These are phyloP conservation scores for Ammospiza caudacuta DNA, from an alignment of 2,113 vertebrate species.

Conservation along the genomic window DNA sequence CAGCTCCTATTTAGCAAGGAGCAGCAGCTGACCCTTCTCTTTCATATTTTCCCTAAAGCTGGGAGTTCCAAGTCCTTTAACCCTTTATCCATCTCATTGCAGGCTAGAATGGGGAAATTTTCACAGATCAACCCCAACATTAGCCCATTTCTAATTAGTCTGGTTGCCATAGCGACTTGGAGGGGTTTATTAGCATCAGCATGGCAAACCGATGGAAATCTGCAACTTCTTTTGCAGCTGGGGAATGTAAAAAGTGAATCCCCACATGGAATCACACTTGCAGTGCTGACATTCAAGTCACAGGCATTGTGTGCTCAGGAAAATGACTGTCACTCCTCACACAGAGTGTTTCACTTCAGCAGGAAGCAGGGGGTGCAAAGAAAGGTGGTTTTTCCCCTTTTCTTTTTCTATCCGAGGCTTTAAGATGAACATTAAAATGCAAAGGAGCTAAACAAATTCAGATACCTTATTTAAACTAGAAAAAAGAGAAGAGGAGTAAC, in stretches of 20 bases:
- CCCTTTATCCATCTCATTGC: background rate
- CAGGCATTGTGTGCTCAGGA: conserved; percentile 46
- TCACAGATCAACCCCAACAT: background rate
- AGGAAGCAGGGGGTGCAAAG: background rate
- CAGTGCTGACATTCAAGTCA: conserved; percentile 72
- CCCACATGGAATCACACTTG: conserved; percentile 46
- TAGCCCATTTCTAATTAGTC: background rate
- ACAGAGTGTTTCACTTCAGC: conserved; percentile 42
- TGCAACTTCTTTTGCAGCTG: conserved; percentile 69
- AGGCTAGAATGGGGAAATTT: background rate
- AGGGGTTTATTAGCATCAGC: conserved; percentile 46
- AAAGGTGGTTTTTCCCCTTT: background rate
- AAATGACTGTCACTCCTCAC: conserved; percentile 57
- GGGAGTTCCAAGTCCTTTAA: background rate
- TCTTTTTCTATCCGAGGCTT: background rate
- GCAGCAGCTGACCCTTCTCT: background rate
- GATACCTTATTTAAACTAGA: background rate
- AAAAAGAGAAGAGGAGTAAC: conserved; percentile 5
- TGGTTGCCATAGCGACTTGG: conserved; percentile 52
- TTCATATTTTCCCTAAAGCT: background rate
- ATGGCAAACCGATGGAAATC: conserved; percentile 45
- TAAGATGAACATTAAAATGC: conserved; percentile 35
- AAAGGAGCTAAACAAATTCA: background rate
- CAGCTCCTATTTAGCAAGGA: background rate
- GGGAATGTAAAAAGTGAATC: conserved; percentile 62